phyloP scores from a whole-genome alignment of 1,140 invertebrate species.

The Drosophila oshimai region DNA sequence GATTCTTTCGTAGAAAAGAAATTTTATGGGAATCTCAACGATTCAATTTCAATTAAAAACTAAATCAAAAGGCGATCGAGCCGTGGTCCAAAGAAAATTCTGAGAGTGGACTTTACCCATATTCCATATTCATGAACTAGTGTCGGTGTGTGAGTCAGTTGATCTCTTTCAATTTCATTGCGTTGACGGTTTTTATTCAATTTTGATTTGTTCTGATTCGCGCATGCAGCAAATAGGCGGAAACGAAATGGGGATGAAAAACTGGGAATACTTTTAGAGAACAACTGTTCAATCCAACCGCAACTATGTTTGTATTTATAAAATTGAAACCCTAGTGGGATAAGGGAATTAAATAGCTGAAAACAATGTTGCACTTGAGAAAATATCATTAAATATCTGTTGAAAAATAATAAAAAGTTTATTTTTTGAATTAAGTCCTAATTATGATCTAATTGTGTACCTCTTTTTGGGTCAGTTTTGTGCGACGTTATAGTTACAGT shows the following conservation, averaged over 20 bases:
- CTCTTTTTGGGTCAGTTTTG: too few relatives aligned
- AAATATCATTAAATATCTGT: neutral
- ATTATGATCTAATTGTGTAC: too few relatives aligned
- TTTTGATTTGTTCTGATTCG: constrained; percentile 3
- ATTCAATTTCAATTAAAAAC: constrained; percentile 28
- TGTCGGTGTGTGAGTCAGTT: neutral
- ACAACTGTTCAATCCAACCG: neutral
- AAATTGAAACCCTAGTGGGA: neutral
- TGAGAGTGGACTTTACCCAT: neutral
- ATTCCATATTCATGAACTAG: neutral
- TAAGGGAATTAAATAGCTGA: too few relatives aligned
- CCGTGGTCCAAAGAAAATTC: neutral
- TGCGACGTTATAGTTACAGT: too few relatives aligned
- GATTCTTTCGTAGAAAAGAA: neutral
- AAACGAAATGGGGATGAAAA: neutral
- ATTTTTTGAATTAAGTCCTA: too few relatives aligned
- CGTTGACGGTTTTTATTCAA: neutral
- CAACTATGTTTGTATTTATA: neutral
- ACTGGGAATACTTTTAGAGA: neutral
- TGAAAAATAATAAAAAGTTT: too few relatives aligned
- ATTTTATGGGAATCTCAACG: neutral
- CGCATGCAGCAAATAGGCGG: constrained; percentile 11
- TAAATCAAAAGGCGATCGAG: neutral
- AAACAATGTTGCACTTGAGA: neutral
- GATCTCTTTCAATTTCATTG: neutral